phyloP scores from a whole-genome alignment of 2,888 invertebrate species.

The Noctua janthe region DNA sequence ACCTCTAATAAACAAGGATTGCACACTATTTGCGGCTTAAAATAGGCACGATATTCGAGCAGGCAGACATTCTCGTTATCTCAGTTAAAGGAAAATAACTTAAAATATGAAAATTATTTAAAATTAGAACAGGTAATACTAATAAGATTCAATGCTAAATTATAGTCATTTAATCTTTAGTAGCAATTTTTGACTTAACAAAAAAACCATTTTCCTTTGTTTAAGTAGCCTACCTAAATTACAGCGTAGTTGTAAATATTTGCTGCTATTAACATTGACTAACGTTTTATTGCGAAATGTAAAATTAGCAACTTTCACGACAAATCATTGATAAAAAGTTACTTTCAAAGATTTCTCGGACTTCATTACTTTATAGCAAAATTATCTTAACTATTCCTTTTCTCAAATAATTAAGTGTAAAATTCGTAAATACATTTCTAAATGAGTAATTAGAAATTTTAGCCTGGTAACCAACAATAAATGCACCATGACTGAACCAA shows the following conservation, averaged over 20 bases:
- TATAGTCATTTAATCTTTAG: background rate
- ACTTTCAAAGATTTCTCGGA: background rate
- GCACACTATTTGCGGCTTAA: constrained; percentile 43
- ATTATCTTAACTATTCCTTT: no score
- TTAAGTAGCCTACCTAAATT: background rate
- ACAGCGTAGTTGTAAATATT: background rate
- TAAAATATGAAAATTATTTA: background rate
- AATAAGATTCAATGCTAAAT: background rate
- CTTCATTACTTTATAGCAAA: background rate
- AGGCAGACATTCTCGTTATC: constrained; percentile 33
- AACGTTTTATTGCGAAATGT: background rate
- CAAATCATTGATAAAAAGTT: background rate
- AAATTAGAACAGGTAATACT: constrained; percentile 18
- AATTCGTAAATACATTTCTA: background rate
- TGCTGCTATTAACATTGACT: background rate
- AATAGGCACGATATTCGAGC: constrained; percentile 43
- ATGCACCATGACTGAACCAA: background rate
- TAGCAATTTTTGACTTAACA: background rate
- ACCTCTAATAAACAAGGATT: constrained; percentile 44
- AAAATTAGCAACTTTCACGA: background rate
- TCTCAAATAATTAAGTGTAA: background rate
- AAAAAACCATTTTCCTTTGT: background rate
- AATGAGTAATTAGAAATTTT: background rate
- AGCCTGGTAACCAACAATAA: background rate
- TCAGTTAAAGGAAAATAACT: constrained; percentile 2